Conservation (phyloP, 2,797 vertebrate species). For the Cirrhinus molitorella region DNA sequence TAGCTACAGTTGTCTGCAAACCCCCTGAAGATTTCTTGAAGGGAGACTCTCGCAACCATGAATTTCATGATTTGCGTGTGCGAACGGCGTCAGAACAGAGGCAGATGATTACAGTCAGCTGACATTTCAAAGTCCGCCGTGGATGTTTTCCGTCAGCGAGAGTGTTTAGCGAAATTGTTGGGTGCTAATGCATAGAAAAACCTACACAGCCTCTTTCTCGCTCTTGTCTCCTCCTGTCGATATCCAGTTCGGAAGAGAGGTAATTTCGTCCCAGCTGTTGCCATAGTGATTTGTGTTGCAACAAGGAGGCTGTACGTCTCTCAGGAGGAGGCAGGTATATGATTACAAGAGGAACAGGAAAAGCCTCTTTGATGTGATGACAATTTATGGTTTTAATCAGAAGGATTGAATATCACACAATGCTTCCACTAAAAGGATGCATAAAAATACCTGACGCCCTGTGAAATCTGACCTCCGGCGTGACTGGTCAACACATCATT, state of each 20-base stretch:
- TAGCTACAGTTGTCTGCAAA: background rate
- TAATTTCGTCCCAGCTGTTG: constrained; percentile 52
- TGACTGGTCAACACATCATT: background rate
- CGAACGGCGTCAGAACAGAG: background rate
- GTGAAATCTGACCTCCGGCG: background rate
- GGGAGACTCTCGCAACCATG: background rate
- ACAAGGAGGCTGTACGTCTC: background rate
- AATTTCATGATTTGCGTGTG: background rate
- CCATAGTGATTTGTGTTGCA: constrained; percentile 54
- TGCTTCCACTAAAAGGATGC: background rate
- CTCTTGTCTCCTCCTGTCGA: background rate
- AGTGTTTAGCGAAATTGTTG: constrained; percentile 48
- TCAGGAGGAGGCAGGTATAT: constrained; percentile 32
- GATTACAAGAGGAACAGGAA: constrained; percentile 40
- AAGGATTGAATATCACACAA: constrained; percentile 24
- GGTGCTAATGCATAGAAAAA: constrained; percentile 38
- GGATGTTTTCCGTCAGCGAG: constrained; percentile 37
- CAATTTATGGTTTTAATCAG: constrained; percentile 22
- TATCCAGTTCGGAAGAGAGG: constrained; percentile 22
- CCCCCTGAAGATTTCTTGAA: background rate
- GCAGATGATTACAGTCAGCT: background rate
- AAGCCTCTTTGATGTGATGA: background rate
- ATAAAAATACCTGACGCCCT: background rate
- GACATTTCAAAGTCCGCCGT: constrained; percentile 12
- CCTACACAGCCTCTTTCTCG: background rate